phyloP scores from a whole-genome alignment of 2,113 vertebrate genomes.

The Andinoacara biseriatus region DNA sequence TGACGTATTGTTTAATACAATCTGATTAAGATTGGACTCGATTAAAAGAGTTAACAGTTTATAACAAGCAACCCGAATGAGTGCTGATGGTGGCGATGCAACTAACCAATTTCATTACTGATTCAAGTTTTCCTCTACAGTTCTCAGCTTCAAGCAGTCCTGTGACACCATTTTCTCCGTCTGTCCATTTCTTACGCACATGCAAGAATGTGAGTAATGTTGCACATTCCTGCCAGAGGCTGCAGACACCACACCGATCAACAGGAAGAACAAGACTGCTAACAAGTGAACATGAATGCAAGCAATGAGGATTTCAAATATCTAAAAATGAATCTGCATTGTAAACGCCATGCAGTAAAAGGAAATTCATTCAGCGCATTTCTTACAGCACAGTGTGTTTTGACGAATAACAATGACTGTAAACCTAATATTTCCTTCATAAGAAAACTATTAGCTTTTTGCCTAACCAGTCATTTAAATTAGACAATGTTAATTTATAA shows the following conservation, averaged over 20 bases:
- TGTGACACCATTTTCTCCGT: background rate
- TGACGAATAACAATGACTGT: background rate
- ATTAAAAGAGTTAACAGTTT: background rate
- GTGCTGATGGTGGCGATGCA: background rate
- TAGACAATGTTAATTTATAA: background rate
- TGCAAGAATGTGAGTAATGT: background rate
- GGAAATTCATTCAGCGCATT: background rate
- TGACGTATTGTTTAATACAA: background rate
- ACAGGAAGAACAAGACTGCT: constrained; percentile 1
- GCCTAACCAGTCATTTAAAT: background rate
- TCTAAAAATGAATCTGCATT: background rate
- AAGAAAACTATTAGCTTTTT: background rate
- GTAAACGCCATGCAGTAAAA: background rate
- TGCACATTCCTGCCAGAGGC: background rate
- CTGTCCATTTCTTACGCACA: background rate
- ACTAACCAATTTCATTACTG: background rate
- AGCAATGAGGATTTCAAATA: constrained; percentile 1
- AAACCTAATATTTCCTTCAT: background rate
- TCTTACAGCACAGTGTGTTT: background rate
- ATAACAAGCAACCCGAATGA: background rate
- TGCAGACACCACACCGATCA: background rate
- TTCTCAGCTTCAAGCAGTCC: background rate
- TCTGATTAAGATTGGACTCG: background rate
- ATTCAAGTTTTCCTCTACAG: background rate
- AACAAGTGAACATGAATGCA: background rate